Evolutionary conservation across 2,113 vertebrate species (phyloP).

Genomic region (Nycticryphes semicollaris): DNA sequence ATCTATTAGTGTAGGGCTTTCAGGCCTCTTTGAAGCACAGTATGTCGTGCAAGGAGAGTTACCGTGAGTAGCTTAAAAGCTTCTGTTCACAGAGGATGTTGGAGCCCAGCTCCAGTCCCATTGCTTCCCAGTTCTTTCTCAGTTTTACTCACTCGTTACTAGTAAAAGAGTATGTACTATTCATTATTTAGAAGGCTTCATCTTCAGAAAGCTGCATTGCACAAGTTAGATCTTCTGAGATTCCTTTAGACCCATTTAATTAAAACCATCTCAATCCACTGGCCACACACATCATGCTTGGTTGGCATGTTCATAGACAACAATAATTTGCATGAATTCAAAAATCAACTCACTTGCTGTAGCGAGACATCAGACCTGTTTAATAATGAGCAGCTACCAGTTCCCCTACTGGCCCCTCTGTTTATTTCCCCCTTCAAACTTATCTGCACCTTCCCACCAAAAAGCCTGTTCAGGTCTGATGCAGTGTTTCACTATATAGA

Average conservation of each 20-base stretch:
- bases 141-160: neutral
- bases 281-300: neutral
- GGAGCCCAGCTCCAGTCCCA: neutral
- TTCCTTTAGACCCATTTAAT: neutral
- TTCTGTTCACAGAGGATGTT: neutral
- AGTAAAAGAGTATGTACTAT: neutral
- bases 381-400: neutral
- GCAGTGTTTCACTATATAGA: neutral
- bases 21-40: neutral
- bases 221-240: neutral
- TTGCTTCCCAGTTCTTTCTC: neutral
- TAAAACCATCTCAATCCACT: neutral
- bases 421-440: neutral
- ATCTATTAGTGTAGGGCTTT: rapidly evolving
- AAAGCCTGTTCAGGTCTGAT: neutral
- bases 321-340: neutral
- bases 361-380: neutral
- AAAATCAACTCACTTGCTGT: neutral
- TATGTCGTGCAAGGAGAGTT: neutral
- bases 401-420: neutral
- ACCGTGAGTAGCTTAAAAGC: neutral
- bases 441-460: neutral
- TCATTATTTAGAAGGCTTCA: neutral
- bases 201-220: neutral
- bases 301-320: neutral